Evolutionary conservation across 2,113 vertebrate species (phyloP).

Genomic region (Hydrochoerus hydrochaeris): DNA sequence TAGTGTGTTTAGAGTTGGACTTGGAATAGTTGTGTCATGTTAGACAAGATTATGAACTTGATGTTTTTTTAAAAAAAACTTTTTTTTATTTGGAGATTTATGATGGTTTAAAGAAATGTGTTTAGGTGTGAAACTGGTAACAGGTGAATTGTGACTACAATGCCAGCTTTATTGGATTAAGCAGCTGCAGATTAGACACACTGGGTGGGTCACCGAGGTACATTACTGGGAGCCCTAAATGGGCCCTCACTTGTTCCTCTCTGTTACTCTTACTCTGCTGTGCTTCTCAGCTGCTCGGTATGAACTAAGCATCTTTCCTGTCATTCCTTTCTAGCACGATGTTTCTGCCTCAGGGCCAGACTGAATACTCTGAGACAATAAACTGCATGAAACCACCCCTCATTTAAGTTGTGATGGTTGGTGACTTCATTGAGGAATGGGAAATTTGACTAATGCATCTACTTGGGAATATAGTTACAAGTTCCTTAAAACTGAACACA

Average conservation of each 20-base stretch:
- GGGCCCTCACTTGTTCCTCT: not conserved
- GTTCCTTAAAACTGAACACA: not conserved
- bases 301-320: no score
- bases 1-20: not conserved
- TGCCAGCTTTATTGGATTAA: not conserved
- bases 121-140: not conserved
- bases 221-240: not conserved
- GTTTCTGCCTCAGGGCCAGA: not conserved
- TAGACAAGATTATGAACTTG: not conserved
- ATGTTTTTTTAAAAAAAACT: not conserved
- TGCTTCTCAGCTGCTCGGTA: not conserved
- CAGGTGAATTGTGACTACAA: not conserved
- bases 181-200: not conserved
- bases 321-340: not conserved
- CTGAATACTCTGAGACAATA: not conserved
- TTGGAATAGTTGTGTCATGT: not conserved
- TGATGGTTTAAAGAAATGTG: not conserved
- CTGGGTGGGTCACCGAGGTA: not conserved
- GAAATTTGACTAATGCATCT: not conserved
- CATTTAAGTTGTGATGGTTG: not conserved
- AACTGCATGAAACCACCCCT: not conserved
- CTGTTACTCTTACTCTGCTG: not conserved
- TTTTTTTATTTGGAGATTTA: not conserved
- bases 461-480: not conserved
- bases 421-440: not conserved